Evolutionary conservation across 2,113 vertebrate species (phyloP).

Genomic region (Helogale parvula): DNA sequence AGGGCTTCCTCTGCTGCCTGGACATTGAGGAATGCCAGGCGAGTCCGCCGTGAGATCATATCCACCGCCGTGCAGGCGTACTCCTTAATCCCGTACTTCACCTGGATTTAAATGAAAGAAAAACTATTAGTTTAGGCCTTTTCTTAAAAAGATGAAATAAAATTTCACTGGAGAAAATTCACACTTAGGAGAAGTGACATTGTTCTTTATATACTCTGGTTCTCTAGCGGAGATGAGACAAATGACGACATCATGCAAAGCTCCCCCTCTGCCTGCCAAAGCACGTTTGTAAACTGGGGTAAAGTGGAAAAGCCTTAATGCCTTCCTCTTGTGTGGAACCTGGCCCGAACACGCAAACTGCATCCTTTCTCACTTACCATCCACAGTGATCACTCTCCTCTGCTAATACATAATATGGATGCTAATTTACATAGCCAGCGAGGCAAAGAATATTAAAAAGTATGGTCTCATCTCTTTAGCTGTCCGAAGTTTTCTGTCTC

Average conservation of each 20-base stretch:
- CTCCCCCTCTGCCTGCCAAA: background rate
- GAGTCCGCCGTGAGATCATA: slow-evolving; percentile 94
- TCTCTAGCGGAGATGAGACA: background rate
- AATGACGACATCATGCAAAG: background rate
- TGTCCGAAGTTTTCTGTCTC: slow-evolving; percentile 20
- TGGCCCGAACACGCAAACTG: background rate
- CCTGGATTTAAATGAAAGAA: slow-evolving; percentile 81
- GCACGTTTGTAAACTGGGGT: background rate
- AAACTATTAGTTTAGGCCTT: slow-evolving; percentile 2
- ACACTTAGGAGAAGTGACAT: background rate
- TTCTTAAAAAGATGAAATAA: background rate
- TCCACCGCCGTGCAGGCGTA: slow-evolving; percentile 97
- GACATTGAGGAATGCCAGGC: slow-evolving; percentile 96
- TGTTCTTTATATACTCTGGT: background rate
- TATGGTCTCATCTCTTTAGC: background rate
- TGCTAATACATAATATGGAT: background rate
- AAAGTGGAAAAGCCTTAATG: background rate
- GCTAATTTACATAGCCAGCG: background rate
- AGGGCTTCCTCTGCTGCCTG: slow-evolving; percentile 97
- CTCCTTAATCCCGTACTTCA: slow-evolving; percentile 94
- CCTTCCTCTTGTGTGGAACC: background rate
- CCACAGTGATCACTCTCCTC: background rate
- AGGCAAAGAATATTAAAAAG: background rate
- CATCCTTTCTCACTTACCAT: slow-evolving; percentile 17
- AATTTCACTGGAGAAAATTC: background rate